A percentile compares a stretch with the other conserved stretches of the same genome.
Evolutionary conservation across 2,797 vertebrate genomes (phyloP).

Genomic region (Lepilemur ruficaudatus): DNA sequence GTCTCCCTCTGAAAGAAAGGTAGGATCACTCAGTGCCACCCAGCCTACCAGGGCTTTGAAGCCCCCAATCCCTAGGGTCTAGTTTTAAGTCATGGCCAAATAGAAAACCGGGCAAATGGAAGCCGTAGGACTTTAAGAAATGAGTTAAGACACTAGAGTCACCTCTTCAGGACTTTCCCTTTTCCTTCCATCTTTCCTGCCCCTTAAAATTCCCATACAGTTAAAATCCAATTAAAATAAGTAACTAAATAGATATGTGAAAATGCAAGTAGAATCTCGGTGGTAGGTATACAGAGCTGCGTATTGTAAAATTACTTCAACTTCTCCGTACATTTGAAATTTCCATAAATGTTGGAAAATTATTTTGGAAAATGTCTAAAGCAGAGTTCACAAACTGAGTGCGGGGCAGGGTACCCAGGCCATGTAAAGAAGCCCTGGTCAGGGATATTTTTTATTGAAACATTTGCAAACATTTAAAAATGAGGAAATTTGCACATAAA

Average conservation of each 20-base stretch:
- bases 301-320: neutral
- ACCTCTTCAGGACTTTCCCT: fast-evolving
- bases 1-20: neutral
- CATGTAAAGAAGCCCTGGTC: neutral
- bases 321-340: neutral
- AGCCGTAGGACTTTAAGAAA: neutral
- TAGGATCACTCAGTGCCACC: neutral
- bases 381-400: neutral
- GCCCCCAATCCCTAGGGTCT: neutral
- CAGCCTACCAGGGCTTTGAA: neutral
- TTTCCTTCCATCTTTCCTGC: neutral
- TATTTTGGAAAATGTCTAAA: neutral
- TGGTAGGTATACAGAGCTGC: neutral
- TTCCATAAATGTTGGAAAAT: neutral
- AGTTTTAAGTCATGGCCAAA: neutral
- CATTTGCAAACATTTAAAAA: neutral
- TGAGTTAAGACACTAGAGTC: neutral
- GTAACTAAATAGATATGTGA: neutral
- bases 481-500: neutral
- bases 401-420: neutral
- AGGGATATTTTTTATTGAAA: neutral
- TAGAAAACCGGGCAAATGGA: neutral
- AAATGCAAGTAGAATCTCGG: neutral
- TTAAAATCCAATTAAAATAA: neutral
- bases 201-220: neutral